These are phyloP conservation scores for Epizoanthus ramosus DNA, from an alignment of 92 coral and sea anemone species.

Conservation along the genomic window DNA sequence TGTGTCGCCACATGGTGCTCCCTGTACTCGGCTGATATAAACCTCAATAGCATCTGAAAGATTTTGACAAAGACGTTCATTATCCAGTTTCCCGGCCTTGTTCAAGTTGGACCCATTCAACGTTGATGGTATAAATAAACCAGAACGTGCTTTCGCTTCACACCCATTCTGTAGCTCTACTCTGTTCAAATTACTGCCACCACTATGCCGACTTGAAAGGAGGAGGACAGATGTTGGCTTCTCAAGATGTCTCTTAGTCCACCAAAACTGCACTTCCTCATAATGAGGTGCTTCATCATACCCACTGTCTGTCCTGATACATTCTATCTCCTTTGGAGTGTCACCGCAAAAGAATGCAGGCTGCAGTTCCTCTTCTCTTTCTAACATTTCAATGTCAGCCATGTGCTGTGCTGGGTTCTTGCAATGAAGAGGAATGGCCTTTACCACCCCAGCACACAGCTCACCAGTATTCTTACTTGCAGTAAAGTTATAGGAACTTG, in stretches of 20 bases:
- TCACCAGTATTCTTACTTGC: conserved; percentile 35
- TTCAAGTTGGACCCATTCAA: conserved; percentile 53
- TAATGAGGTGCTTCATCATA: conserved; percentile 44
- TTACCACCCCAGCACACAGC: conserved; percentile 46
- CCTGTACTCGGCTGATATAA: conserved; percentile 23
- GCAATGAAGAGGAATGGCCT: conserved; percentile 1
- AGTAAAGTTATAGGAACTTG: conserved; percentile 50
- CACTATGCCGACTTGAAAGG: conserved; percentile 45
- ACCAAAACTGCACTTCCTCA: conserved; percentile 52
- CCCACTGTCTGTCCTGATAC: conserved; percentile 42
- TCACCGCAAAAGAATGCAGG: conserved; percentile 9
- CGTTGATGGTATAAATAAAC: conserved; percentile 50
- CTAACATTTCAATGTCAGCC: conserved; percentile 37
- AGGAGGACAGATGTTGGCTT: conserved; percentile 43
- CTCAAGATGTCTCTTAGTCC: conserved; percentile 45
- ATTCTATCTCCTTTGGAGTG: conserved; percentile 41
- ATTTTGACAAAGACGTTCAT: conserved; percentile 45
- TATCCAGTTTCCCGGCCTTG: conserved; percentile 50
- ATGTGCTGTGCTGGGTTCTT: conserved; percentile 47
- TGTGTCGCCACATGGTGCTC: conserved; percentile 34
- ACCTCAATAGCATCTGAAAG: conserved; percentile 44
- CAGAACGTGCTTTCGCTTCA: conserved; percentile 36
- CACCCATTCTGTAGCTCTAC: conserved; percentile 59
- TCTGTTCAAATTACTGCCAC: conserved; percentile 43
- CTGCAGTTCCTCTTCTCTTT: conserved; percentile 18